phyloP scores from a whole-genome alignment of 2,888 invertebrate species.

The Iselma pallidipennis region DNA sequence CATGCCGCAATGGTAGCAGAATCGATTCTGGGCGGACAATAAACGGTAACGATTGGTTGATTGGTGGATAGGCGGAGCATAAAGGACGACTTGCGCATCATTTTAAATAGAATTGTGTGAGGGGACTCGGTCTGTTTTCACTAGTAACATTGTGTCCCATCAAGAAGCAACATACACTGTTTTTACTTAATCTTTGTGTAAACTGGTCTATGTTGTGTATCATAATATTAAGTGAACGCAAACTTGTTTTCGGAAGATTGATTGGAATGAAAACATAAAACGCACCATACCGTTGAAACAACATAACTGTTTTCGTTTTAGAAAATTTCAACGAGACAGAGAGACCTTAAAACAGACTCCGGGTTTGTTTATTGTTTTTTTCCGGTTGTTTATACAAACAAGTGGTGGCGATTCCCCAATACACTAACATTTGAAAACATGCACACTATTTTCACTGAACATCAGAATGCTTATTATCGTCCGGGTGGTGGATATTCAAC shows the following conservation, averaged over 20 bases:
- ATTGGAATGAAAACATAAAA: slow-evolving; percentile 64
- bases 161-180: slow-evolving; percentile 60
- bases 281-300: slow-evolving; percentile 65
- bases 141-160: slow-evolving; percentile 58
- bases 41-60: slow-evolving; percentile 34
- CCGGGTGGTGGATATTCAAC: slow-evolving; percentile 62
- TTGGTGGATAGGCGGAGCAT: slow-evolving; percentile 28
- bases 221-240: slow-evolving; percentile 71
- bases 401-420: slow-evolving; percentile 31
- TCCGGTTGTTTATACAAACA: slow-evolving; percentile 43
- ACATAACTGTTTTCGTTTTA: slow-evolving; percentile 50
- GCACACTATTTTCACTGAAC: slow-evolving; percentile 89
- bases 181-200: slow-evolving; percentile 72
- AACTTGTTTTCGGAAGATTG: slow-evolving; percentile 63
- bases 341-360: slow-evolving; percentile 31
- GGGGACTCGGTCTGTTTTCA: slow-evolving; percentile 54
- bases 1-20: slow-evolving; percentile 28
- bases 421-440: slow-evolving; percentile 57
- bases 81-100: slow-evolving; percentile 36
- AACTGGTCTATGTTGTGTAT: slow-evolving; percentile 82
- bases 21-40: slow-evolving; percentile 40
- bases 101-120: slow-evolving; percentile 15
- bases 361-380: slow-evolving; percentile 47
- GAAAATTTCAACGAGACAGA: slow-evolving; percentile 39
- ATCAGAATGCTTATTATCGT: slow-evolving; percentile 87